Conservation (phyloP, 2,888 invertebrate genomes). For the Hoplodrina ambigua region DNA sequence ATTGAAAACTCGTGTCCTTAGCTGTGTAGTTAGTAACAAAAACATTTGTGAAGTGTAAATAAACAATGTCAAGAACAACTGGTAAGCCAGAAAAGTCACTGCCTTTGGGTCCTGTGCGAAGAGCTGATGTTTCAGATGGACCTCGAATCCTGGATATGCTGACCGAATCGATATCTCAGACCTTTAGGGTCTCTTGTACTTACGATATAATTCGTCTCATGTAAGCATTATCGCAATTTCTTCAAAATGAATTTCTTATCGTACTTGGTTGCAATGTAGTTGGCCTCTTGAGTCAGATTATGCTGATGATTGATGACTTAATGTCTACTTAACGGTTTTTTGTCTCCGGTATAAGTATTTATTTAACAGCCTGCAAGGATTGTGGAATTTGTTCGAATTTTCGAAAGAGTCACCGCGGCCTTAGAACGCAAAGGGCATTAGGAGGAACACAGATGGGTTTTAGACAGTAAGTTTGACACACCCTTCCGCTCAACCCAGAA, state of each 20-base stretch:
- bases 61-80: constrained; percentile 56
- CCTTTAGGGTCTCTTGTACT: constrained; percentile 74
- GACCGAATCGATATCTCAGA: constrained; percentile 76
- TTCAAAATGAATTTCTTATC: background rate
- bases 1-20: background rate
- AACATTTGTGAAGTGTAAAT: background rate
- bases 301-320: too few relatives aligned
- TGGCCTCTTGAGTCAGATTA: too few relatives aligned
- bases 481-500: too few relatives aligned
- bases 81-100: constrained; percentile 61
- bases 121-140: constrained; percentile 76
- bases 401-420: too few relatives aligned
- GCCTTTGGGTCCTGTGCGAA: constrained; percentile 73
- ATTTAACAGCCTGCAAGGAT: too few relatives aligned
- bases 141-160: constrained; percentile 71
- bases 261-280: too few relatives aligned
- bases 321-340: background rate
- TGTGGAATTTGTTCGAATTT: too few relatives aligned
- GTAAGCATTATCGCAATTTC: constrained; percentile 61
- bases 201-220: constrained; percentile 76
- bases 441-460: too few relatives aligned
- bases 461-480: too few relatives aligned
- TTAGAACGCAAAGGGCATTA: too few relatives aligned
- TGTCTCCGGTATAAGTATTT: background rate
- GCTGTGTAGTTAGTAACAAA: background rate